phyloP scores from a whole-genome alignment of 2,113 vertebrate species.

The Chelonoidis abingdonii region DNA sequence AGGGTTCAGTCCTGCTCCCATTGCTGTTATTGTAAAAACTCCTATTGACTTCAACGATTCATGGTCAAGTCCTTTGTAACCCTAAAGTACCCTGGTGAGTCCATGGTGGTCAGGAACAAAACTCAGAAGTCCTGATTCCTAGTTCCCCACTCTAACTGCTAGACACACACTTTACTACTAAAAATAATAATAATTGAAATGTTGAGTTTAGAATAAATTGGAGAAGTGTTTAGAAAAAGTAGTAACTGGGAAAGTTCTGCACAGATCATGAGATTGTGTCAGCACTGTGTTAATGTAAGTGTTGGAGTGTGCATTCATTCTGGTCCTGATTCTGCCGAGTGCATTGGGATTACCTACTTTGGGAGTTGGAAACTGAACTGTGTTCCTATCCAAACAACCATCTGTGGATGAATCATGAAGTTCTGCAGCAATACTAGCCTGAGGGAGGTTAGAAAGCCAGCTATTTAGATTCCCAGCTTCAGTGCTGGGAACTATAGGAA shows the following conservation, averaged over 20 bases:
- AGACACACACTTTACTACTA: not conserved
- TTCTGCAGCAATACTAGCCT: constrained; percentile 50
- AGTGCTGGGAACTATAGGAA: constrained; percentile 16
- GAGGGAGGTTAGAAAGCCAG: constrained; percentile 48
- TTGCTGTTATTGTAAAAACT: not conserved
- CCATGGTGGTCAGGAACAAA: not conserved
- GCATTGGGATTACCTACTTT: not conserved
- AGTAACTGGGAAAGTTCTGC: not conserved
- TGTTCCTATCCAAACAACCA: constrained; percentile 37
- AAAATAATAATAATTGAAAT: not conserved
- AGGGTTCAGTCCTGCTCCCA: no score
- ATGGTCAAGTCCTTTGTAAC: not conserved
- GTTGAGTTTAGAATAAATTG: accelerated
- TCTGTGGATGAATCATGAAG: constrained; percentile 70
- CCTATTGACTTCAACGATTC: not conserved
- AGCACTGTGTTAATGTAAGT: accelerated
- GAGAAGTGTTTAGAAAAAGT: not conserved
- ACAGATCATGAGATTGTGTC: not conserved
- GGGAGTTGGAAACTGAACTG: constrained; percentile 42
- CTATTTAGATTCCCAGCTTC: constrained; percentile 2
- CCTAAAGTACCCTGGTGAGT: no score
- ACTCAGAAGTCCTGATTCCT: not conserved
- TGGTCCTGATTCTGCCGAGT: not conserved
- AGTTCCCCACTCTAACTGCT: accelerated
- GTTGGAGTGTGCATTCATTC: not conserved